Evolutionary conservation across 2,113 vertebrate species (phyloP).

Genomic region (Corynorhinus townsendii): DNA sequence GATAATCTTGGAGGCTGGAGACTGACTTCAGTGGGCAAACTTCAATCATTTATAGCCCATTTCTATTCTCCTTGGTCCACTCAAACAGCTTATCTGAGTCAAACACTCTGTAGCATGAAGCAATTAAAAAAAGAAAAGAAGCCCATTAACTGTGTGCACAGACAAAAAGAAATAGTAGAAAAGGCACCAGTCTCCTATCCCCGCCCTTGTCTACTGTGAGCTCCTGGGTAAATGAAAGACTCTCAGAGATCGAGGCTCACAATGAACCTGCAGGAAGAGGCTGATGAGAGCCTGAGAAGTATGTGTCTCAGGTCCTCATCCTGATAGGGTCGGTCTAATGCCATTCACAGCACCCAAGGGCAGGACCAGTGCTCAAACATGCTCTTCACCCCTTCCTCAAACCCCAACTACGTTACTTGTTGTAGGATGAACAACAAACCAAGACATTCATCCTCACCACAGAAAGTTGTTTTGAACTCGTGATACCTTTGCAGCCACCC

Average conservation of each 20-base stretch:
- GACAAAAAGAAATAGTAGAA: conserved; percentile 16
- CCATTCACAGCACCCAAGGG: background rate
- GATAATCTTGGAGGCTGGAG: background rate
- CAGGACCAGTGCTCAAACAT: background rate
- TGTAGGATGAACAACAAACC: background rate
- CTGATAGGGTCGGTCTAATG: background rate
- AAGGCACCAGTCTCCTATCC: background rate
- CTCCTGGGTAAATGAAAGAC: background rate
- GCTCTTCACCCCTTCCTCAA: background rate
- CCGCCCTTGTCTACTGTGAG: background rate
- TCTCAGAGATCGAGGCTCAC: background rate
- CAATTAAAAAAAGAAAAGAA: conserved; percentile 50
- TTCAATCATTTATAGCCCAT: conserved; percentile 3
- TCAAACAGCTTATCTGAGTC: conserved; percentile 51
- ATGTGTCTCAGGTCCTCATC: background rate
- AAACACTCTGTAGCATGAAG: conserved; percentile 39
- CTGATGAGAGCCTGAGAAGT: background rate
- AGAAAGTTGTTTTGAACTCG: background rate
- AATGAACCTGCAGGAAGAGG: background rate
- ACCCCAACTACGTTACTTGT: background rate
- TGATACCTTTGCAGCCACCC: background rate
- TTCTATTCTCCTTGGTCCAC: conserved; percentile 47
- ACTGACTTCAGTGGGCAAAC: background rate
- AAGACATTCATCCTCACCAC: background rate
- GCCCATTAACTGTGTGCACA: background rate